Base-by-base conservation (phyloP, 2,797 vertebrate genomes). In the Lithobates pipiens region DNA sequence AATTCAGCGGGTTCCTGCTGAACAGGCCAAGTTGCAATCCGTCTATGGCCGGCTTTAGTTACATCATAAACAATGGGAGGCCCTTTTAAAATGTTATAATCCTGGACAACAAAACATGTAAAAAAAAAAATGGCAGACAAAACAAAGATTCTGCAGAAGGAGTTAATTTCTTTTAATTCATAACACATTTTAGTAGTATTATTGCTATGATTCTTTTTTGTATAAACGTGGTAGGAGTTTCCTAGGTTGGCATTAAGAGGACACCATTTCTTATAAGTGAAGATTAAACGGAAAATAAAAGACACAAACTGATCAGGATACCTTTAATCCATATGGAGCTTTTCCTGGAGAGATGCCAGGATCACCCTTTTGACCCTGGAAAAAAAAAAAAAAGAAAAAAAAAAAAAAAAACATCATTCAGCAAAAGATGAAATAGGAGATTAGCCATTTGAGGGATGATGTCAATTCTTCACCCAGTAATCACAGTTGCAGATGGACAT, bases 361-460 rank as follows among this genome's bases (percentile, higher is more conserved):
- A 92, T 99, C 98, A 86, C 98, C 98, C 90, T 99, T 99, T 88
- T 94, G 96, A 76, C 98, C 98, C 97, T 99, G 91, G 91, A 95
- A 93, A 0, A 88, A 85, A 39, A 39, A 39, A 39, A 7, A 8
- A 2, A 29, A n/a, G n/a, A 36, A 36, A 36, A 36, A 36, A 42
- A 89, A 90, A 84, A 90, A 85, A 10, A 88, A 77, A 1, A 2
- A 63, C 27, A 73, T 34, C 69, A 25, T 6, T 85, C 21, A 85
- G 42, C 18, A 61, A 3, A 74, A 79, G 39, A 34, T 75, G n/a
- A 85, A 70, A 61, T 50, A 16, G 16, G 10, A 57, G 16, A 76
- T 77, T 54, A 32, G 34, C 65, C 36, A 39, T 23, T 23, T 39
- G 25, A 27, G 32, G 50, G 44, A 39, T 67, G n/a, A 78, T 39